Evolutionary conservation across 2,888 invertebrate genomes (phyloP), one percentile per base, ranked within the genome.

Genomic region (Petrolisthes cinctipes): DNA sequence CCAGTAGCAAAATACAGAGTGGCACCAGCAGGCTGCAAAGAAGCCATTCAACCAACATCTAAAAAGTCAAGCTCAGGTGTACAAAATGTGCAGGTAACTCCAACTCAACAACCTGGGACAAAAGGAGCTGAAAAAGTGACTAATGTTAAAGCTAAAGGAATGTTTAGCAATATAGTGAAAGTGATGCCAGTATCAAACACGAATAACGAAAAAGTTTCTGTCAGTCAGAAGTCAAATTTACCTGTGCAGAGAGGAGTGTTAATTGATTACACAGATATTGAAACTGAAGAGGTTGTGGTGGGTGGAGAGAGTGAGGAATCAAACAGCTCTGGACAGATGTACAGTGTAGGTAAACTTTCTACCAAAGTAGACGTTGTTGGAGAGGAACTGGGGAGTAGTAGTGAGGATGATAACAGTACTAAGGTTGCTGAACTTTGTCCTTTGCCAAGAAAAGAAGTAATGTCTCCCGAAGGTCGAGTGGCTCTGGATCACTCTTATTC

Each of bases 401-500:
- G 87, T 88, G 87, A 88, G 11, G 87, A 88, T 11, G 87, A 88
- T 20, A 75, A 53, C 54, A 37, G 37, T 37, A n/a, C 75, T 14
- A 88, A 88, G 23, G 20, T 53, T 9, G 51, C 81, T 17, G 87
- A 88, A 37, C 81, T n/a, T 20, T 51, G 61, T 5, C 37, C 73
- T 54, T 7, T 54, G 9, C 9, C 66, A 66, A 88, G 83, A 75
- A 87, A 81, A 56, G 81, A 83, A 5, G n/a, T 81, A 7, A 11
- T 83, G 23, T 88, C 87, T n/a, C 87, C 87, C 11, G 87, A 88
- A 53, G 84, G 87, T n/a, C 84, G 81, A 76, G 88, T 88, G 53
- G 85, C 88, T 20, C 51, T 88, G 23, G 88, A 88, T 71, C 88
- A 88, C 54, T 88, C 82, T 5, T 88, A 88, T 53, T 85, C 88